These are phyloP conservation scores for Eulacestoma nigropectus DNA, from an alignment of 2,113 vertebrate genomes.

Conservation along the genomic window DNA sequence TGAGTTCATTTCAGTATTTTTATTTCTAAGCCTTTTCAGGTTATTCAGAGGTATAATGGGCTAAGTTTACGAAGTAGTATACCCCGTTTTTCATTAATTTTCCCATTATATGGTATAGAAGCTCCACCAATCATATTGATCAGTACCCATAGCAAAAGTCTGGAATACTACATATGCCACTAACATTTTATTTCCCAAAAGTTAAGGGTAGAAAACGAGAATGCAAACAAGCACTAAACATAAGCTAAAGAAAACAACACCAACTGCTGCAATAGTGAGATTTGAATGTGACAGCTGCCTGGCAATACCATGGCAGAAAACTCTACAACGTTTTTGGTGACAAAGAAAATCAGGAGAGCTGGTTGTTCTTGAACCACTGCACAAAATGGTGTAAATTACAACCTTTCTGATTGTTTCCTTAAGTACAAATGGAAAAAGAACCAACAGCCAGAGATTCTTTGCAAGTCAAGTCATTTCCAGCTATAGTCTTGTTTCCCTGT, in stretches of 20 bases:
- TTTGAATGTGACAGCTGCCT: not conserved
- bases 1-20: not conserved
- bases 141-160: not conserved
- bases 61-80: not conserved
- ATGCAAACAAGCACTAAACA: not conserved
- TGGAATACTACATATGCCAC: not conserved
- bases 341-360: not conserved
- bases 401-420: not conserved
- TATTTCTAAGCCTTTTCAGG: not conserved
- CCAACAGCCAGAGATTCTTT: not conserved
- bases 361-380: not conserved
- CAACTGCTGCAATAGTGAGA: not conserved
- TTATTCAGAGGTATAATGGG: not conserved
- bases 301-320: not conserved
- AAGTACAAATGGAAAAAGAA: not conserved
- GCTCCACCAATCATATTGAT: not conserved
- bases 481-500: not conserved
- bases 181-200: not conserved
- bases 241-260: not conserved
- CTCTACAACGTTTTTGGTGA: not conserved
- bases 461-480: not conserved
- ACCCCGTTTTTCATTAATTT: not conserved
- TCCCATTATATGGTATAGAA: not conserved
- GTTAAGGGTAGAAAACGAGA: not conserved
- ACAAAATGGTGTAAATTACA: not conserved